Base-by-base conservation (phyloP, 2,888 invertebrate genomes). In the Athetis lepigone region DNA sequence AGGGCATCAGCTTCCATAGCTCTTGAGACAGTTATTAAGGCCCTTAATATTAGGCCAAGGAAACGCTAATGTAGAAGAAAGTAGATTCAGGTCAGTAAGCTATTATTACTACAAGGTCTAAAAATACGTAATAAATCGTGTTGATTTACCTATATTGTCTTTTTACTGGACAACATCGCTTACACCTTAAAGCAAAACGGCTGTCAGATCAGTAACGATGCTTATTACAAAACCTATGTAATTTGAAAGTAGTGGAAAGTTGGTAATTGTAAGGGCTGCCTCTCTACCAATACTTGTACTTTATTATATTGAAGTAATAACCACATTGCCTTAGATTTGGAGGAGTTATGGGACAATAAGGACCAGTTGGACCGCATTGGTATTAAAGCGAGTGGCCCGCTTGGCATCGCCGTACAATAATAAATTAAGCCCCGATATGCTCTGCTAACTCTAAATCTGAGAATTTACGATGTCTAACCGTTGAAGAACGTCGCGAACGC, bases 401-500 rank as follows among this genome's bases (percentile, higher is more conserved):
- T 86, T 86, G 86, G 84, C 86, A 84, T 74, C 78, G 70, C 60
- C 39, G 47, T 75, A 69, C 74, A 68, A 79, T 73, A 82, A 86
- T 85, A 85, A 83, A 82, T 84, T 82, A 80, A 76, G 70, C 70
- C 65, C 61, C 66, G 68, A 81, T 79, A 78, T 70, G 80, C 69
- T 68, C 63, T 51, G 75, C 80, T 84, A 77, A 79, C 77, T 83
- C 83, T 87, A 85, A 88, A 87, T 81, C 82, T 82, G 78, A 79
- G 59, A 86, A 87, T 89, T 89, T 88, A 90, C 83, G 86, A 85
- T 82, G 84, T 84, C 80, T 81, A 80, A 83, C 82, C 77, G 75
- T 75, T 72, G 70, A 81, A 77, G 72, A 87, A 78, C 81, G 88
- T 88, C 87, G 82, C 82, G 69, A 74, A 81, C 68, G 89, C 89